Conservation (phyloP, 2,888 invertebrate species). For the Rhimphoctona megacephalus region DNA sequence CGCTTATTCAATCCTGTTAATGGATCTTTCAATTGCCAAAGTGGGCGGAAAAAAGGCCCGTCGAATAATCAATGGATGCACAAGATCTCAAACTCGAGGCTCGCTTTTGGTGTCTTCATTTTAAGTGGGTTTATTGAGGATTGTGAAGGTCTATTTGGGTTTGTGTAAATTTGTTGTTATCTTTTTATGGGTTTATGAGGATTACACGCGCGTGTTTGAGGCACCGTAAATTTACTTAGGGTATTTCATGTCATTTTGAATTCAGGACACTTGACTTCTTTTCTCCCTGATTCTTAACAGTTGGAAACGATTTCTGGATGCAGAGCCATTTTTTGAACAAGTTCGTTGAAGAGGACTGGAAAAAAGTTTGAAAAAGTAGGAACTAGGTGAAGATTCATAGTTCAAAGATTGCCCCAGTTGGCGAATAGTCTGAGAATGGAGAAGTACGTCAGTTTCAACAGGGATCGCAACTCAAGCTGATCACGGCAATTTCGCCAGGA, state of each 20-base stretch:
- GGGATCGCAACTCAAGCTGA: conserved; percentile 59
- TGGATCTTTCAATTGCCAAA: conserved; percentile 36
- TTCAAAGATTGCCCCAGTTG: conserved; percentile 12
- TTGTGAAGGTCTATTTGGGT: not conserved
- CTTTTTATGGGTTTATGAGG: not conserved
- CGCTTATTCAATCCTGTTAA: conserved; percentile 55
- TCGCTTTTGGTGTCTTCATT: not conserved
- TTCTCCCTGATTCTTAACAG: not conserved
- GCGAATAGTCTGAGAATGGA: conserved; percentile 9
- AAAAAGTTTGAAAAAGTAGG: not conserved
- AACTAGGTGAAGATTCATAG: not conserved
- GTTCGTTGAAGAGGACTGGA: not conserved
- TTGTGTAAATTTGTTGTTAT: not conserved
- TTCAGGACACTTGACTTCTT: not conserved
- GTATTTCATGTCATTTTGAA: not conserved
- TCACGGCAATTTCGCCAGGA: conserved; percentile 58
- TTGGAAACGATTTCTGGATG: not conserved
- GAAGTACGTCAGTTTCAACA: conserved; percentile 32
- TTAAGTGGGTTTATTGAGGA: not conserved
- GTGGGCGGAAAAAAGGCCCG: not conserved
- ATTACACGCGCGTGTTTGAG: not conserved
- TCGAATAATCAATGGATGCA: conserved; percentile 8
- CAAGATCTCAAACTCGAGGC: conserved; percentile 7
- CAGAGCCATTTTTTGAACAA: not conserved
- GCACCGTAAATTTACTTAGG: not conserved